Percentiles rank a stretch among this genome's conserved stretches.
Conservation (phyloP, 2,113 vertebrate genomes). For the Balaenoptera acutorostrata region DNA sequence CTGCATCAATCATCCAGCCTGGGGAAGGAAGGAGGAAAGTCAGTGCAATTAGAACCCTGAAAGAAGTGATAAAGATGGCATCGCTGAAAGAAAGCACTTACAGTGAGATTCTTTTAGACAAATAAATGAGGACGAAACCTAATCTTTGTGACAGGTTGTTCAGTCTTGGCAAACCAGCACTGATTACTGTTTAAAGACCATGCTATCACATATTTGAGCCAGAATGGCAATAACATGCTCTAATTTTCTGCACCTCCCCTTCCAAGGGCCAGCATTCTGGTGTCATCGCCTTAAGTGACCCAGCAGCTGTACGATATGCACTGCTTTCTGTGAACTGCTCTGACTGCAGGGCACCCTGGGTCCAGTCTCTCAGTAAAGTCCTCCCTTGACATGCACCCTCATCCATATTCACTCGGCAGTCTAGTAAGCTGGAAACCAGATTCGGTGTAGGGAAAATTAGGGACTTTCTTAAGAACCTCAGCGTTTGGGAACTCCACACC, state of each 20-base stretch:
- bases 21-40: neutral
- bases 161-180: neutral
- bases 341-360: fast-evolving
- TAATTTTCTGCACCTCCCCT: fast-evolving
- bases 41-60: neutral
- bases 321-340: too few species aligned
- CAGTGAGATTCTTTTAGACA: neutral
- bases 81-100: neutral
- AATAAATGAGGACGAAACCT: neutral
- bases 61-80: fast-evolving
- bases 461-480: neutral
- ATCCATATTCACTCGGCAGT: too few species aligned
- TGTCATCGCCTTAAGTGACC: fast-evolving
- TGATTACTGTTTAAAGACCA: neutral
- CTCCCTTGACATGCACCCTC: neutral
- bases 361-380: fast-evolving
- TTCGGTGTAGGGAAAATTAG: neutral
- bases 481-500: neutral
- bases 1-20: constrained; percentile 99
- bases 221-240: neutral
- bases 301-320: fast-evolving
- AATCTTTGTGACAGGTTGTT: neutral
- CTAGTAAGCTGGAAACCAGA: neutral
- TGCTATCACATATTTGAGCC: too few species aligned
- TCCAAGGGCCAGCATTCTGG: neutral